Evolutionary conservation across 2,797 vertebrate genomes (phyloP).

Genomic region (Rallus crepitans): DNA sequence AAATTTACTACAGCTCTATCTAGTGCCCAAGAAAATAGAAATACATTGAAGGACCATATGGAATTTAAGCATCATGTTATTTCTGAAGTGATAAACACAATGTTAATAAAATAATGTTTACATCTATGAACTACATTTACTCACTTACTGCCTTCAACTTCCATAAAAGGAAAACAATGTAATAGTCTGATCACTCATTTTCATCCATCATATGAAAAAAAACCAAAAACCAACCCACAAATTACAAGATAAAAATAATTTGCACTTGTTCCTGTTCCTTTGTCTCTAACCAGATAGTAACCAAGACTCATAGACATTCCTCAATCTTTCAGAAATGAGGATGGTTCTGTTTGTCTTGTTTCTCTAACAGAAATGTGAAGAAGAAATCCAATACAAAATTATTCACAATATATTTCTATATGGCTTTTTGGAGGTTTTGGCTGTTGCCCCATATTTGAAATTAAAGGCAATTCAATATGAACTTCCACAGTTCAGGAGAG

Average conservation of each 20-base stretch:
- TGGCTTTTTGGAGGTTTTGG: neutral
- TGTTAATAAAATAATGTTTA: neutral
- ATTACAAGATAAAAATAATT: neutral
- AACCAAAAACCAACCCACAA: neutral
- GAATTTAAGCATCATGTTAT: neutral
- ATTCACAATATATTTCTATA: neutral
- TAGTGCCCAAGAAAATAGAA: neutral
- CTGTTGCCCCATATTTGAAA: neutral
- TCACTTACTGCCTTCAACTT: neutral
- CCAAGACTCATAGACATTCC: neutral
- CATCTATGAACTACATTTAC: neutral
- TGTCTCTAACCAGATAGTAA: neutral
- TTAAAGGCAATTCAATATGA: neutral
- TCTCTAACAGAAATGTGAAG: neutral
- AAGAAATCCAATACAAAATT: neutral
- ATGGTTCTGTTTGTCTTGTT: neutral
- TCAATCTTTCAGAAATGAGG: neutral
- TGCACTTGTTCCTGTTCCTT: neutral
- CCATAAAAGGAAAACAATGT: neutral
- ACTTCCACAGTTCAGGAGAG: neutral
- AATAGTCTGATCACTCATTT: neutral
- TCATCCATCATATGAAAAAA: neutral
- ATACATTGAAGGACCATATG: neutral
- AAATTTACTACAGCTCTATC: neutral
- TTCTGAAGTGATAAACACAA: neutral